Percentiles rank a stretch among this genome's conserved stretches.
phyloP scores from a whole-genome alignment of 2,797 vertebrate species.

The Pachyuromys duprasi region DNA sequence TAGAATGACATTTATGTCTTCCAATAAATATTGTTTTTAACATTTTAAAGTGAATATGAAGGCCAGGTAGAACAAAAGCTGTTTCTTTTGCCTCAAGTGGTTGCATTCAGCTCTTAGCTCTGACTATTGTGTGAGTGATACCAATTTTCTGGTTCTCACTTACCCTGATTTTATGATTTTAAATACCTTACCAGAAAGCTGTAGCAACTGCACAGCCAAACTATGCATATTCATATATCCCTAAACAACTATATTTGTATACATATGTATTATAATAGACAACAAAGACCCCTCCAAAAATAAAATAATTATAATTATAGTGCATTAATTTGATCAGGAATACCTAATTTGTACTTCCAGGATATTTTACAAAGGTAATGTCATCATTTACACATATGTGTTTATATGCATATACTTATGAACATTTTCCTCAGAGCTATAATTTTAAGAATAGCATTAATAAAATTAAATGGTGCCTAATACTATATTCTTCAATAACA shows the following conservation, averaged over 20 bases:
- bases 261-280: background rate
- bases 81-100: background rate
- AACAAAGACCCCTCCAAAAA: background rate
- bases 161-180: background rate
- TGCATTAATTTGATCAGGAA: background rate
- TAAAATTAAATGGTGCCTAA: background rate
- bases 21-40: background rate
- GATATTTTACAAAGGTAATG: background rate
- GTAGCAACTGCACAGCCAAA: background rate
- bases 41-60: background rate
- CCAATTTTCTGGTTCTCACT: background rate
- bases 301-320: background rate
- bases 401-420: background rate
- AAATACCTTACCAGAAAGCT: background rate
- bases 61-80: background rate
- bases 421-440: background rate
- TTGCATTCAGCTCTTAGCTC: background rate
- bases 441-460: background rate
- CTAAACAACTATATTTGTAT: rapidly evolving
- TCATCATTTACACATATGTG: background rate
- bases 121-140: background rate
- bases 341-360: background rate
- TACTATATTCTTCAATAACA: background rate
- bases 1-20: background rate
- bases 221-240: background rate